Conservation (phyloP, 1,140 invertebrate species). For the Copidosoma floridanum region DNA sequence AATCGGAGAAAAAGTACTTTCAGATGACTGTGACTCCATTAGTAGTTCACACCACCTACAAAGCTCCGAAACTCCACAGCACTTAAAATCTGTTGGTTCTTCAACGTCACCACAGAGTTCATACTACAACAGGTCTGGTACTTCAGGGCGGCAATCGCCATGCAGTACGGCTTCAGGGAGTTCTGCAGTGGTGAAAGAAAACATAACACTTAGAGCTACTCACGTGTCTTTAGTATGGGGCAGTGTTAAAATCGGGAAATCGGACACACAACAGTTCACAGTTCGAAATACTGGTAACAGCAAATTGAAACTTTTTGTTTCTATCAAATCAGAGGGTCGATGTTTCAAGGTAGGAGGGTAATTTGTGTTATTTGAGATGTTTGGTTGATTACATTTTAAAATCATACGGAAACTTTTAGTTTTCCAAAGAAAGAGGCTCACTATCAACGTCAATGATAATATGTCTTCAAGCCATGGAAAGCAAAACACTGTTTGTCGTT, state of each 20-base stretch:
- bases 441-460: slow-evolving; percentile 38
- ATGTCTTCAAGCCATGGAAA: slow-evolving; percentile 53
- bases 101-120: slow-evolving; percentile 49
- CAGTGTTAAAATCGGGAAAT: slow-evolving; percentile 54
- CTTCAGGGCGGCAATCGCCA: slow-evolving; percentile 48
- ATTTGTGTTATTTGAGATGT: slow-evolving; percentile 2
- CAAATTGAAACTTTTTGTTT: slow-evolving; percentile 53
- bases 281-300: slow-evolving; percentile 56
- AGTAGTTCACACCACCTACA: slow-evolving; percentile 25
- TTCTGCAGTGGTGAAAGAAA: too few species aligned
- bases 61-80: slow-evolving; percentile 46
- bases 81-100: slow-evolving; percentile 30
- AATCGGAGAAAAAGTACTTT: slow-evolving; percentile 32
- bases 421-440: slow-evolving; percentile 45
- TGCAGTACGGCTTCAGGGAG: slow-evolving; percentile 42
- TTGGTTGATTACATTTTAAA: slow-evolving; percentile 12
- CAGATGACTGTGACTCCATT: slow-evolving; percentile 29
- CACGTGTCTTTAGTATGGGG: slow-evolving; percentile 57
- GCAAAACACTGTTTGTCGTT: slow-evolving; percentile 49
- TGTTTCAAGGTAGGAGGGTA: slow-evolving; percentile 44
- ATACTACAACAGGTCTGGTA: slow-evolving; percentile 38
- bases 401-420: slow-evolving; percentile 39
- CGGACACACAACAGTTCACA: slow-evolving; percentile 53
- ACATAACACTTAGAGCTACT: slow-evolving; percentile 55
- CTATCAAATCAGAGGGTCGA: slow-evolving; percentile 45